Base-by-base conservation (phyloP, 2,797 vertebrate species). In the Enteromius fasciolatus region DNA sequence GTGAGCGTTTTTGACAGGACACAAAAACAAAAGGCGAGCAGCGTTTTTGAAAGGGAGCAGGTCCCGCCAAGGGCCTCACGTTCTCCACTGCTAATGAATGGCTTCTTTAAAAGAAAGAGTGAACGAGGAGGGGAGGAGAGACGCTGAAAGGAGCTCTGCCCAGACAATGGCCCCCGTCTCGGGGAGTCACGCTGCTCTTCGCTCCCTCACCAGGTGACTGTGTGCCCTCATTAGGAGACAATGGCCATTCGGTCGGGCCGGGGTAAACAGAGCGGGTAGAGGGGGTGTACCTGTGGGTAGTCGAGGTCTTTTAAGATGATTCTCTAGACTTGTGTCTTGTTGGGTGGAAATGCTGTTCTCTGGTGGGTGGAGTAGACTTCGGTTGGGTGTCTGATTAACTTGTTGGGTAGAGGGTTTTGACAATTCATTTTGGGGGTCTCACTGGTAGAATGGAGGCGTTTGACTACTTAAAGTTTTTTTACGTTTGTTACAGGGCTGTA, bases 21-120 rank as follows among this genome's bases (percentile, higher is more conserved):
- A 95, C 95, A 96, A 97, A 97, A 96, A 97, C 96, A 97, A 98
- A 97, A 97, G 96, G 92, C 93, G 94, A 79, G 57, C 75, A 93
- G 96, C 92, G 90, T 95, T 88, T 96, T 94, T 96, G 94, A 96
- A 97, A 97, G 95, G 95, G 94, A 95, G 94, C 92, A 94, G 95
- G 95, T 96, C 96, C 95, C 93, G 90, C 90, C 93, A 92, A 96
- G 94, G 92, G 94, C 92, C 92, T 90, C 92, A 95, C 94, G 94
- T 95, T 93, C 91, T 91, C 91, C 87, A 86, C 88, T 89, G 94
- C 96, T 95, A 97, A 97, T 98, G 97, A 97, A 95, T 96, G 94
- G 94, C 92, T 80, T 69, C 80, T 92, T 92, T 90, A 91, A 90
- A 91, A 84, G 87, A 85, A 93, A 91, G 91, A 92, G 87, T 86